These are phyloP conservation scores for Harpagoxenus sublaevis DNA, from an alignment of 2,888 invertebrate species.

Conservation along the genomic window DNA sequence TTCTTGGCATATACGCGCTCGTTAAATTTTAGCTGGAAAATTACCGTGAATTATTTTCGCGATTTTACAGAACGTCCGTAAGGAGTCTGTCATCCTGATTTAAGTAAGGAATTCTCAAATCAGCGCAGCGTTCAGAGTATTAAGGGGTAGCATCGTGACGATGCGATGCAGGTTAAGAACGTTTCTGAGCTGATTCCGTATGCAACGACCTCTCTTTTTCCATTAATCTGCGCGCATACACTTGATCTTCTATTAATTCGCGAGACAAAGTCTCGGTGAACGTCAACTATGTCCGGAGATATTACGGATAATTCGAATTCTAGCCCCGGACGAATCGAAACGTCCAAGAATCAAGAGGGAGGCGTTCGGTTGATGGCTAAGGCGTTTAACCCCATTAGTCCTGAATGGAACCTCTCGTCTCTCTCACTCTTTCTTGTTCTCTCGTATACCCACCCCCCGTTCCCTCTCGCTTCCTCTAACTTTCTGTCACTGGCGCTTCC, in stretches of 20 bases:
- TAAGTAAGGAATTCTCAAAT: constrained; percentile 21
- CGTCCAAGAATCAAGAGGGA: constrained; percentile 76
- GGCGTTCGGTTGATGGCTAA: constrained; percentile 80
- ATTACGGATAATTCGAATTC: constrained; percentile 56
- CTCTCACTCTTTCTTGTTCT: constrained; percentile 63
- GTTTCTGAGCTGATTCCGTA: background rate
- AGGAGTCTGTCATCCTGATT: background rate
- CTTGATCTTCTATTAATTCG: constrained; percentile 23
- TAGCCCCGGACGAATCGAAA: constrained; percentile 72
- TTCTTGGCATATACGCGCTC: background rate
- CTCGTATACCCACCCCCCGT: constrained; percentile 61
- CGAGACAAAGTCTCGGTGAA: constrained; percentile 29
- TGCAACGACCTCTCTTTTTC: background rate
- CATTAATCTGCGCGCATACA: constrained; percentile 14
- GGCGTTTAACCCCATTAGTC: constrained; percentile 86
- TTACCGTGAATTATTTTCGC: background rate
- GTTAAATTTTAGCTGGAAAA: background rate
- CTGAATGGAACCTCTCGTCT: constrained; percentile 77
- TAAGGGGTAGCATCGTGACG: background rate
- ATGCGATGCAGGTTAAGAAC: background rate
- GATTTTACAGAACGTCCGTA: background rate
- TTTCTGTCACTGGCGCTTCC: constrained; percentile 58
- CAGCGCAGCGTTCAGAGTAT: background rate
- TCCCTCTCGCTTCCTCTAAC: constrained; percentile 64
- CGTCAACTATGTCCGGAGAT: constrained; percentile 45